Conservation (phyloP, 2,888 invertebrate species). For the Acrobasis suavella region DNA sequence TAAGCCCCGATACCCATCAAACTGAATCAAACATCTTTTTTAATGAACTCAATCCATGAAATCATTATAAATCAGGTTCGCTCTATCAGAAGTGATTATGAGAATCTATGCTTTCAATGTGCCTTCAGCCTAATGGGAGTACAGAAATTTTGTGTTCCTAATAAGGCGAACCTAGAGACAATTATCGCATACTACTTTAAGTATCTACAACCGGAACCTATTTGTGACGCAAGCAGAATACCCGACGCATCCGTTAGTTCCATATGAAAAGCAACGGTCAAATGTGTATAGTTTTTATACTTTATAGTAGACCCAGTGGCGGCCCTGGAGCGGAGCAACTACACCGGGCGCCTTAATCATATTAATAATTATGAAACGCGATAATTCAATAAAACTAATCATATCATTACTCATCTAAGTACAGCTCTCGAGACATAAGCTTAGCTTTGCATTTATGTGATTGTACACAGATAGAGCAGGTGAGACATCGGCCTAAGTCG, state of each 20-base stretch:
- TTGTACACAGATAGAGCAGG: too few relatives aligned
- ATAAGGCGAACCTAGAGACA: constrained; percentile 48
- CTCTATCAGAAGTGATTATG: not conserved
- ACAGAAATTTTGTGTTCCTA: constrained; percentile 45
- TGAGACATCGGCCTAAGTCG: too few relatives aligned
- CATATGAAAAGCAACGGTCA: constrained; percentile 48
- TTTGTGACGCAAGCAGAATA: constrained; percentile 64
- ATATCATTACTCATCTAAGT: too few relatives aligned
- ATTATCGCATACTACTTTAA: constrained; percentile 60
- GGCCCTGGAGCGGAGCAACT: too few relatives aligned
- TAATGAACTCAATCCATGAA: too few relatives aligned
- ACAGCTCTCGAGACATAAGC: too few relatives aligned
- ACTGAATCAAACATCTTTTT: too few relatives aligned
- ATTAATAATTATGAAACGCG: too few relatives aligned
- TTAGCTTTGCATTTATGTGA: too few relatives aligned
- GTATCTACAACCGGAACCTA: constrained; percentile 67
- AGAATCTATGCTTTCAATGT: not conserved
- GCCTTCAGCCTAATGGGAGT: constrained; percentile 9
- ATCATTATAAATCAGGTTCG: not conserved
- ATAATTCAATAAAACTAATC: too few relatives aligned
- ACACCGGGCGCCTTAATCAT: too few relatives aligned
- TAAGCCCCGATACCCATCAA: not conserved
- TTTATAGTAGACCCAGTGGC: not conserved
- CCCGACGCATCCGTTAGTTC: constrained; percentile 70
- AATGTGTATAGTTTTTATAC: constrained; percentile 27